These are phyloP conservation scores for Montifringilla adamsi DNA, from an alignment of 2,113 vertebrate genomes.

Conservation along the genomic window DNA sequence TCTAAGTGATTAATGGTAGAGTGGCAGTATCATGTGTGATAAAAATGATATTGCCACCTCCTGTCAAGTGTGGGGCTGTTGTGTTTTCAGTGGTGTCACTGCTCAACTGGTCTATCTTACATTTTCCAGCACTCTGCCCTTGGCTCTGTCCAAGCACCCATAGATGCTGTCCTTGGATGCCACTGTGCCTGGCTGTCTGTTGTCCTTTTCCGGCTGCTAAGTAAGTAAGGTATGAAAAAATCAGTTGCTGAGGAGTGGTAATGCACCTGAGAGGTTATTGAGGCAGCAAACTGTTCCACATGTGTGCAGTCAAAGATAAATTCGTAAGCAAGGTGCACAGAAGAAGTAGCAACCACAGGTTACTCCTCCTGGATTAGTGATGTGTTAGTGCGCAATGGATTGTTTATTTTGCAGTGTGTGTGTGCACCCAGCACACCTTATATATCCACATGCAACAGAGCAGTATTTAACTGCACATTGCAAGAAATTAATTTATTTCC, in stretches of 20 bases:
- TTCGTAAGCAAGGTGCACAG: too few relatives aligned
- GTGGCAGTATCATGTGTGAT: not conserved
- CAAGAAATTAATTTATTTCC: not conserved
- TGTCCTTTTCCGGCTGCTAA: not conserved
- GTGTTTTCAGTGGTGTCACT: not conserved
- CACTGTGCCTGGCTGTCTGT: not conserved
- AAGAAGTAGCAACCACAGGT: not conserved
- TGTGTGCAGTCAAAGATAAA: not conserved
- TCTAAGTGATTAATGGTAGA: not conserved
- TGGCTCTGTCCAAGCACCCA: not conserved
- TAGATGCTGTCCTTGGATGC: not conserved
- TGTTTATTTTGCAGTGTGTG: not conserved
- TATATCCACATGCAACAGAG: not conserved
- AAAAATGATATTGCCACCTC: not conserved
- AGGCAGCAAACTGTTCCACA: not conserved
- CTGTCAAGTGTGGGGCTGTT: not conserved
- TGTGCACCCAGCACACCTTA: not conserved
- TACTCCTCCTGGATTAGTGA: not conserved
- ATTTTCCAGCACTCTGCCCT: slow-evolving; percentile 17
- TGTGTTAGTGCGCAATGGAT: not conserved
- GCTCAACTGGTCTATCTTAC: not conserved
- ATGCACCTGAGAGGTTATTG: not conserved
- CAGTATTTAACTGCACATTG: not conserved
- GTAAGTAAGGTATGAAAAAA: not conserved
- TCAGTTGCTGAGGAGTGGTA: not conserved